These are phyloP conservation scores for Anagrus nilaparvatae DNA, from an alignment of 1,140 invertebrate species.

Conservation along the genomic window DNA sequence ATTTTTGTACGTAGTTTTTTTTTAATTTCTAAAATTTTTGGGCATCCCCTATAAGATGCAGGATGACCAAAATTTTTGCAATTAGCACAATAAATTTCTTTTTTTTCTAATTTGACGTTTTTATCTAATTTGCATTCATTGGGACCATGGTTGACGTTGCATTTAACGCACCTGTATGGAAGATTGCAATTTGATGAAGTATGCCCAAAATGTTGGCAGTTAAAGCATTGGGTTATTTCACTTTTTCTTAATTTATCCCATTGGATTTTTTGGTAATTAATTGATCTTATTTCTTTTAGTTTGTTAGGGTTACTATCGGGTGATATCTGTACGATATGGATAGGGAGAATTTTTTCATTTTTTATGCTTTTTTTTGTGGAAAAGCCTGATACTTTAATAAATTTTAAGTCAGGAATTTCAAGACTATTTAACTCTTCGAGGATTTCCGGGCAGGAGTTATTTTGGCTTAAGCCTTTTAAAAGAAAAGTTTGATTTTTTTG, in stretches of 20 bases:
- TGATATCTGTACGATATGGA: background rate
- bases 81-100: constrained; percentile 11
- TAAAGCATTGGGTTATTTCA: constrained; percentile 18
- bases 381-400: background rate
- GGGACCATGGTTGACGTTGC: constrained; percentile 1
- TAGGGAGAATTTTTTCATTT: background rate
- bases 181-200: constrained; percentile 18
- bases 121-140: constrained; percentile 7
- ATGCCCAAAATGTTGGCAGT: constrained; percentile 19
- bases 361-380: background rate
- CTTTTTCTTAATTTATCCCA: constrained; percentile 19
- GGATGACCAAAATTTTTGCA: constrained; percentile 1
- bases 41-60: constrained; percentile 16
- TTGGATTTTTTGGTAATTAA: constrained; percentile 4
- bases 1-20: background rate
- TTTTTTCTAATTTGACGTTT: background rate
- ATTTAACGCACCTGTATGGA: constrained; percentile 13
- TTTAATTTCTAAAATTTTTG: constrained; percentile 8
- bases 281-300: background rate
- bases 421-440: background rate
- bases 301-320: background rate
- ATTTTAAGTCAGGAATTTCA: background rate
- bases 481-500: background rate
- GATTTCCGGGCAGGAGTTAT: background rate
- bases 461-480: background rate